phyloP scores from a whole-genome alignment of 2,797 vertebrate genomes.

The Coregonus sp. region DNA sequence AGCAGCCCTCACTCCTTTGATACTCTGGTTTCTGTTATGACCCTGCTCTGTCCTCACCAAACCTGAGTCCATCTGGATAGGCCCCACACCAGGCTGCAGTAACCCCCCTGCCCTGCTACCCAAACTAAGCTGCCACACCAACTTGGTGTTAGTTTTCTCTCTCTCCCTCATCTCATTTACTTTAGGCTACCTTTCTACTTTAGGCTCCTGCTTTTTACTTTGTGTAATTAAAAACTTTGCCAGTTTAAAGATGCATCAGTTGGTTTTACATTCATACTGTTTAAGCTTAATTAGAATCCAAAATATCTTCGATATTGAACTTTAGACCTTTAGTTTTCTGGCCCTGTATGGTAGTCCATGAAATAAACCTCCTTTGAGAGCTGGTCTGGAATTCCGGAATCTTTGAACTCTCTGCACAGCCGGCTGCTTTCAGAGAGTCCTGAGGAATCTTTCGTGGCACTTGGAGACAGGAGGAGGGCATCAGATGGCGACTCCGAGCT shows the following conservation, averaged over 20 bases:
- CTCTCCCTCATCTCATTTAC: background rate
- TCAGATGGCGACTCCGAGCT: conserved; percentile 61
- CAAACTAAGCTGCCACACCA: conserved; percentile 36
- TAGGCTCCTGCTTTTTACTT: background rate
- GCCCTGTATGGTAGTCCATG: conserved; percentile 62
- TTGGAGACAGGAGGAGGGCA: conserved; percentile 73
- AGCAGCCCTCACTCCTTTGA: conserved; percentile 80
- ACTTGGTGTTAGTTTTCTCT: conserved; percentile 37
- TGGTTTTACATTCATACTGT: background rate
- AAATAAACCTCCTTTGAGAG: conserved; percentile 68
- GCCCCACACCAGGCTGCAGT: conserved; percentile 28
- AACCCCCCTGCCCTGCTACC: conserved; percentile 24
- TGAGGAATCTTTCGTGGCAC: conserved; percentile 74
- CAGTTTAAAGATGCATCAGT: background rate
- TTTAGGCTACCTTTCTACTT: background rate
- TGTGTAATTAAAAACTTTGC: background rate
- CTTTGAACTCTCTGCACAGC: conserved; percentile 70
- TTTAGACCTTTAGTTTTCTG: conserved; percentile 23
- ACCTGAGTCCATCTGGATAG: conserved; percentile 82
- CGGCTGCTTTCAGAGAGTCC: conserved; percentile 70
- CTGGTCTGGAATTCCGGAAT: conserved; percentile 74
- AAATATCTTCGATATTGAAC: conserved; percentile 6
- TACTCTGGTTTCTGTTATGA: conserved; percentile 88
- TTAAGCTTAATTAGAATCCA: background rate
- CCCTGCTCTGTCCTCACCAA: conserved; percentile 75